A percentile compares a stretch with the other conserved stretches of the same genome.
Evolutionary conservation across 2,888 invertebrate genomes (phyloP).

Genomic region (Parnassius mnemosyne): DNA sequence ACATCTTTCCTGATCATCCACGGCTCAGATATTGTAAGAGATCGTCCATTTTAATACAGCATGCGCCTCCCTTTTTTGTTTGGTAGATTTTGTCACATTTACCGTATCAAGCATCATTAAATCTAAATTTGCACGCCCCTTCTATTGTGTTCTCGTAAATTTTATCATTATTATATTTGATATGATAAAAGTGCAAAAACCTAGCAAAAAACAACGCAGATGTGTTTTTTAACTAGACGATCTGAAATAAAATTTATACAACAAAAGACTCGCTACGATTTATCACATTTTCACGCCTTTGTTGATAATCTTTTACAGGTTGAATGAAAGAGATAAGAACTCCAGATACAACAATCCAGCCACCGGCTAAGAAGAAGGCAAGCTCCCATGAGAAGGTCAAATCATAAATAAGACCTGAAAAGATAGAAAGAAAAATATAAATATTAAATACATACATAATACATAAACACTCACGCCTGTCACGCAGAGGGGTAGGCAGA

Average conservation of each 20-base stretch:
- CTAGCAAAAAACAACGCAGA: background rate
- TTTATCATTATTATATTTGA: too few species aligned
- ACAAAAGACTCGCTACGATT: conserved; percentile 38
- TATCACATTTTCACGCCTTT: conserved; percentile 38
- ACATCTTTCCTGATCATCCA: too few species aligned
- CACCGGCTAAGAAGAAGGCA: conserved; percentile 89
- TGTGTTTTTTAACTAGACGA: background rate
- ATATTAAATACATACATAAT: too few species aligned
- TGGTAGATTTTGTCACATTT: background rate
- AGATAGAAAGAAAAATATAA: conserved; percentile 15
- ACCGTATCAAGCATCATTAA: background rate
- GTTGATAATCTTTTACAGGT: conserved; percentile 75
- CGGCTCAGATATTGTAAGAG: too few species aligned
- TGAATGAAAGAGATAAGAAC: conserved; percentile 83
- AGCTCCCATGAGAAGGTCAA: conserved; percentile 87
- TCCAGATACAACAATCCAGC: conserved; percentile 91
- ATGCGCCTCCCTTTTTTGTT: too few species aligned
- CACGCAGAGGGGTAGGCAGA: too few species aligned
- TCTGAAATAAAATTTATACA: conserved; percentile 37
- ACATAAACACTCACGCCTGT: too few species aligned
- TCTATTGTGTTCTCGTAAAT: too few species aligned
- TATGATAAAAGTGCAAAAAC: too few species aligned
- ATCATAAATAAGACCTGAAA: conserved; percentile 87
- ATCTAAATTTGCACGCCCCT: too few species aligned
- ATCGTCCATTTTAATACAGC: too few species aligned